These are phyloP conservation scores for Bombus soroeensis DNA, from an alignment of 1,140 invertebrate genomes.

Conservation along the genomic window DNA sequence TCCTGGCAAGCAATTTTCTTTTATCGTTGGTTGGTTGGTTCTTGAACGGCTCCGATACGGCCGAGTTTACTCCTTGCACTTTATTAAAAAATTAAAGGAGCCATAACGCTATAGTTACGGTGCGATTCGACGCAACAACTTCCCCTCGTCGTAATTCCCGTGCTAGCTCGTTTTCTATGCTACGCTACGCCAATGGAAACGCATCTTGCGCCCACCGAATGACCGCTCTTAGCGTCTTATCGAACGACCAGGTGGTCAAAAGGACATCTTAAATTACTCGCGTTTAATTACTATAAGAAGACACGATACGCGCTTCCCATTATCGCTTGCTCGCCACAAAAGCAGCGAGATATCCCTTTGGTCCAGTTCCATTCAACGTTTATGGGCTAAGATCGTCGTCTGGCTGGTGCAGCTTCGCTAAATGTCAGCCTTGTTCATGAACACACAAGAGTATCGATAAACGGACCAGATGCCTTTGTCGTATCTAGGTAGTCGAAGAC, in stretches of 20 bases:
- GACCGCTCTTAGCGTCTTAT: conserved; percentile 27
- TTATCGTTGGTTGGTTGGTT: conserved; percentile 10
- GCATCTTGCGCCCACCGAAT: conserved; percentile 1
- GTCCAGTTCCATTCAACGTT: neutral
- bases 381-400: neutral
- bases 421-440: neutral
- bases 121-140: conserved; percentile 34
- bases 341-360: too few species aligned
- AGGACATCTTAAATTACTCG: conserved; percentile 6
- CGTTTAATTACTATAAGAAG: conserved; percentile 22
- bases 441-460: neutral
- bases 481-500: neutral
- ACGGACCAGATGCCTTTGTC: neutral
- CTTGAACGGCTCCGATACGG: neutral
- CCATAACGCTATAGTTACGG: conserved; percentile 33
- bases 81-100: conserved; percentile 51
- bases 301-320: neutral
- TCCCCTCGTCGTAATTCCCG: conserved; percentile 13
- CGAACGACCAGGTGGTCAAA: neutral
- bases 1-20: conserved; percentile 26
- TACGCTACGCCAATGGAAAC: neutral
- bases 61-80: conserved; percentile 7
- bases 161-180: neutral
- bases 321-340: neutral
- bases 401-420: neutral